Conservation (phyloP, 2,888 invertebrate genomes). For the Epistrophella euchroma region DNA sequence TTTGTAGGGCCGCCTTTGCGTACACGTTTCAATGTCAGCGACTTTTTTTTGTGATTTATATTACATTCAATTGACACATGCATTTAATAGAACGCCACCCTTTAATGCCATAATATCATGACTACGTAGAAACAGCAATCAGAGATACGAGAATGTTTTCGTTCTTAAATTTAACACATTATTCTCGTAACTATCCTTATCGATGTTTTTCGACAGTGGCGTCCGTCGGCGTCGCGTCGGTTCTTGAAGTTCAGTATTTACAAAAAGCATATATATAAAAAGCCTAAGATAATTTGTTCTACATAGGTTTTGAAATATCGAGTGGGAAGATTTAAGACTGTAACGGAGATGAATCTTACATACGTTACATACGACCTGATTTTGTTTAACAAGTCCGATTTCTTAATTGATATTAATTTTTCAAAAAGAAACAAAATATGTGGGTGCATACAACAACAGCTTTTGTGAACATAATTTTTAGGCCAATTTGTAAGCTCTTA, state of each 20-base stretch:
- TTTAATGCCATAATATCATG: not conserved
- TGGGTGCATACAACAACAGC: too few species aligned
- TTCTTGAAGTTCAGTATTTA: not conserved
- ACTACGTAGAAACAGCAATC: not conserved
- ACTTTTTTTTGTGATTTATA: slow-evolving; percentile 9
- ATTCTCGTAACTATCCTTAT: not conserved
- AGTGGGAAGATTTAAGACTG: too few species aligned
- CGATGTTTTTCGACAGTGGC: not conserved
- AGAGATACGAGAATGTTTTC: slow-evolving; percentile 1
- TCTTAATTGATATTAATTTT: too few species aligned
- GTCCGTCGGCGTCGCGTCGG: not conserved
- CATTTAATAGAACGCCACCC: slow-evolving; percentile 9
- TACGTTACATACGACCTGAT: too few species aligned
- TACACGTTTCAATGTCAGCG: slow-evolving; percentile 1
- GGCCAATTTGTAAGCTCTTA: too few species aligned
- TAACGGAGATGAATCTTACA: too few species aligned
- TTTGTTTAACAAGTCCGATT: too few species aligned
- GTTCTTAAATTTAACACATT: not conserved
- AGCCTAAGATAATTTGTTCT: too few species aligned
- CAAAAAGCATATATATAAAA: too few species aligned
- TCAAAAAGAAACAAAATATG: too few species aligned
- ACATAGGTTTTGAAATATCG: too few species aligned
- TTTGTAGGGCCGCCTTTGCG: not conserved
- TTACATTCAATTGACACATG: slow-evolving; percentile 20
- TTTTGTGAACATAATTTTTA: too few species aligned